Evolutionary conservation across 2,113 vertebrate species (phyloP).

Genomic region (Tachysurus vachellii): DNA sequence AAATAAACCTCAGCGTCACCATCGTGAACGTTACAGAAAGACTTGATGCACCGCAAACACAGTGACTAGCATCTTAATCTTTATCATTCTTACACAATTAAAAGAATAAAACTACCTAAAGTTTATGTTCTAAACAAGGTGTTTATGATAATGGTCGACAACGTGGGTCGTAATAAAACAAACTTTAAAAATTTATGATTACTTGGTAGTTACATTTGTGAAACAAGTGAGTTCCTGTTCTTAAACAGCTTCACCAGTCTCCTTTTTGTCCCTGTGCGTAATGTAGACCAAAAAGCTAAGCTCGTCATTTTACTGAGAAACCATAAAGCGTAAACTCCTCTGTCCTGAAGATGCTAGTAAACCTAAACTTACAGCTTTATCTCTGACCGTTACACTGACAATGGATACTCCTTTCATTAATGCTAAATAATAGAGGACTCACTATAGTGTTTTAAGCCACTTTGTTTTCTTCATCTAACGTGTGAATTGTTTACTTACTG

Average conservation of each 20-base stretch:
- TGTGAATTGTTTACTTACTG: background rate
- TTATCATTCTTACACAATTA: background rate
- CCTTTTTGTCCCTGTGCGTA: background rate
- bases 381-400: background rate
- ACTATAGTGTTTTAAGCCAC: background rate
- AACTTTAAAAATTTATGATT: background rate
- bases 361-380: background rate
- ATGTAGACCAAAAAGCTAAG: background rate
- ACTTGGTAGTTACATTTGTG: background rate
- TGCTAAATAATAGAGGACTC: too few relatives aligned
- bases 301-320: background rate
- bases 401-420: background rate
- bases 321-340: background rate
- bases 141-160: background rate
- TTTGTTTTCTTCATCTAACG: background rate
- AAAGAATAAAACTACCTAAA: too few relatives aligned
- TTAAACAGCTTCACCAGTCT: background rate
- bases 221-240: background rate
- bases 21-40: background rate
- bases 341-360: background rate
- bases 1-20: background rate
- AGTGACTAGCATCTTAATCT: too few relatives aligned
- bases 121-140: background rate
- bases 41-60: background rate
- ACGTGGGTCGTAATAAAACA: background rate